A percentile compares a stretch with the other conserved stretches of the same genome.
Conservation (phyloP, 1,140 invertebrate genomes). For the Panagrolaimus sp. region DNA sequence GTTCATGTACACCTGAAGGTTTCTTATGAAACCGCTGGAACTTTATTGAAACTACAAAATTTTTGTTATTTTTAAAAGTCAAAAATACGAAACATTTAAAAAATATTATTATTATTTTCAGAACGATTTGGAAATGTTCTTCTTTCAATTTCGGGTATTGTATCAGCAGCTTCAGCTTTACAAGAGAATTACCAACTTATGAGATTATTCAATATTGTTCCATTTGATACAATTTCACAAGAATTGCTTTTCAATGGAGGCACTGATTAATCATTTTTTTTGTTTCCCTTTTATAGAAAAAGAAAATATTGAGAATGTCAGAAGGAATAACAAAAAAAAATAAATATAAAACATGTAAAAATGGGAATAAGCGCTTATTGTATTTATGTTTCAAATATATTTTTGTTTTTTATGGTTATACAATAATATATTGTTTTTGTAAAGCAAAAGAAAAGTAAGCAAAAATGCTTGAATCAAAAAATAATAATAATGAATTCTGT, state of each 20-base stretch:
- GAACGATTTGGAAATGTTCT: constrained; percentile 33
- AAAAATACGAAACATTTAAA: background rate
- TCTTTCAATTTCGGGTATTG: constrained; percentile 27
- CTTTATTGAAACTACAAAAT: too few species aligned
- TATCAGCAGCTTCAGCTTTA: constrained; percentile 17
- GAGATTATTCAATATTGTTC: constrained; percentile 25
- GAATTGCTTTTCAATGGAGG: constrained; percentile 15
- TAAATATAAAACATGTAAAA: too few species aligned
- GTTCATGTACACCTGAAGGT: too few species aligned
- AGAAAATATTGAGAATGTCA: too few species aligned
- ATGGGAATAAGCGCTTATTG: background rate
- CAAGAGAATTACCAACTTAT: constrained; percentile 27
- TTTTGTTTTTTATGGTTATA: background rate
- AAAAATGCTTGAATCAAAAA: too few species aligned
- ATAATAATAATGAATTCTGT: too few species aligned
- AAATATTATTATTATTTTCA: constrained; percentile 10
- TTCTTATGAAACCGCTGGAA: too few species aligned
- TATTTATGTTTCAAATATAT: background rate
- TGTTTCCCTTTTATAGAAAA: too few species aligned
- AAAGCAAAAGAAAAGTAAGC: too few species aligned
- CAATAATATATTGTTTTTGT: background rate
- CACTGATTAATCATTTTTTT: constrained; percentile 6
- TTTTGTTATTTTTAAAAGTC: background rate
- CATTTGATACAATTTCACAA: constrained; percentile 21
- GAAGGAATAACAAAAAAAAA: too few species aligned